Conservation (phyloP, 1,140 invertebrate species). For the Pristionchus pacificus region DNA sequence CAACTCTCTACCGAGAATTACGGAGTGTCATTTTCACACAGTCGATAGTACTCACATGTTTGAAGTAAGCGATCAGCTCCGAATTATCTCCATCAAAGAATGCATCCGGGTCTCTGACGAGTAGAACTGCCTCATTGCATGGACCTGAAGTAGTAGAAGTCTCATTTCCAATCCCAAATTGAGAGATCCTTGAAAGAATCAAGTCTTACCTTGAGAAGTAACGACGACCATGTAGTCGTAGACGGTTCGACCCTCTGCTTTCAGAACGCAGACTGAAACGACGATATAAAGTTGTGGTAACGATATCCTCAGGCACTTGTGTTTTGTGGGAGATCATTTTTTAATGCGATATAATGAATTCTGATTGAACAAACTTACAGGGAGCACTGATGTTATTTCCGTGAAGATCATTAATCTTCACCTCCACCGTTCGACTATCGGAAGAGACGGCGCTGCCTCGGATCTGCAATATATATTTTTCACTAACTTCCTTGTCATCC, state of each 20-base stretch:
- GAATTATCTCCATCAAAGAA: constrained; percentile 21
- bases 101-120: constrained; percentile 23
- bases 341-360: neutral
- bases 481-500: neutral
- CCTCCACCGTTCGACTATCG: neutral
- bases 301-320: neutral
- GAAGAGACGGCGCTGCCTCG: neutral
- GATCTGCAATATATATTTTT: neutral
- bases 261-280: constrained; percentile 22
- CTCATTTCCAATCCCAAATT: neutral
- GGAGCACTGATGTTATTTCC: neutral
- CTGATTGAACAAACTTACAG: neutral
- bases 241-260: neutral
- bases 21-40: too few relatives aligned
- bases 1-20: too few relatives aligned
- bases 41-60: constrained; percentile 13
- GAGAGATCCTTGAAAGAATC: neutral
- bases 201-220: constrained; percentile 2
- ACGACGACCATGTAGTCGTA: constrained; percentile 13
- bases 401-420: neutral
- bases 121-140: constrained; percentile 26
- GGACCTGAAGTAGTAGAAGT: too few relatives aligned
- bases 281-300: neutral
- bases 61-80: constrained; percentile 7
- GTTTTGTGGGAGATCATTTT: too few relatives aligned